Evolutionary conservation across 1,140 invertebrate genomes (phyloP), one percentile per base, ranked within the genome.

Genomic region (Oppia nitens): DNA sequence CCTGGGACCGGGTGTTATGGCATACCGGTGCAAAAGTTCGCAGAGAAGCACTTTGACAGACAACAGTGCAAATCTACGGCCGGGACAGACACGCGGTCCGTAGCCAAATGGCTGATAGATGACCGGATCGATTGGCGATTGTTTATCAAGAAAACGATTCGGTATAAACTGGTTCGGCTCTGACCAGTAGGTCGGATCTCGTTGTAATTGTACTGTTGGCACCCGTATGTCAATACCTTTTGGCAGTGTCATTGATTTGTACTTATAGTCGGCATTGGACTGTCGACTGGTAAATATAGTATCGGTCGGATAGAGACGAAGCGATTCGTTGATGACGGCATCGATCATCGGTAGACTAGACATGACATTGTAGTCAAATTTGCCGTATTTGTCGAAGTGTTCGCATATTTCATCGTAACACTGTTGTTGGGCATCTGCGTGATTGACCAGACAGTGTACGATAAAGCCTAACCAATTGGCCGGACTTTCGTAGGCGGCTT

Each of bases 401-500:
- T 57, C 55, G 25, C 45, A 21, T 0, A 75, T 69, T 61, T 75
- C 74, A 26, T 71, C 51, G 27, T 66, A 63, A 0, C 76, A 48
- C 55, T 64, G 67, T 3, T 75, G 66, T 61, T 76, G 73, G 23
- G 66, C 59, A 3, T 76, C 70, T 23, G 62, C 69, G 62, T 77
- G 62, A 14, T 64, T 65, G 4, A 74, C 70, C 32, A 76, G 59
- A 9, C 65, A 45, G 55, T 70, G 74, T 4, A 68, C 59, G 17
- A 68, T 61, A 53, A 70, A 72, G 1, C 69, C 64, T n/a, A 77
- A 55, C n/a, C 69, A 66, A 0, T 62, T 71, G 4, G 69, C 63
- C 17, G 72, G 74, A 0, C 74, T 76, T 49, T 76, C 74, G 58
- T 71, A 74, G 12, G 73, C 73, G 54, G 72, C 76, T 48, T 56